Evolutionary conservation across 1,140 invertebrate genomes (phyloP), one percentile per base, ranked within the genome.

Genomic region (Drosophila athabasca): DNA sequence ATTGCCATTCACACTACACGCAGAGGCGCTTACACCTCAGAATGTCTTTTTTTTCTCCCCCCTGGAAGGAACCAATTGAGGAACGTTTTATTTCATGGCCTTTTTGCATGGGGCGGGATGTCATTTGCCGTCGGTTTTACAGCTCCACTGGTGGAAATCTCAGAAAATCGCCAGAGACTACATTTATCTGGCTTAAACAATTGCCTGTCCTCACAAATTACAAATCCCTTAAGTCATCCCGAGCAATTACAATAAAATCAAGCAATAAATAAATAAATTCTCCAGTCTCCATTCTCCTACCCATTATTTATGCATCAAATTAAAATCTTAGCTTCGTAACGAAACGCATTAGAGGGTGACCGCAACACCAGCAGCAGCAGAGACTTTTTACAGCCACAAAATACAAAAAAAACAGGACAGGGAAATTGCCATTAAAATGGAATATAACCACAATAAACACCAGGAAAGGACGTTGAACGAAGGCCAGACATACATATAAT

Each of bases 241-340:
- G 3, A 35, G 31, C 31, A 35, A 39, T 39, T 44, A 58, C 49
- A 66, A 52, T 48, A 62, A 66, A 62, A 61, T 50, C 45, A 58
- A 48, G 66, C 66, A 57, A 74, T 77, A 77, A 77, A 77, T 77
- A 77, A 77, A 77, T 77, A 69, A 69, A 61, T 69, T 51, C 55
- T 48, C 45, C 35, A 75, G 51, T 62, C 3, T 4, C 1, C 17
- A 19, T 3, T 11, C 71, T 0, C 17, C 17, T 19, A 19, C 54
- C 46, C 66, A 74, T 65, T 75, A 78, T 78, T 78, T 78, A 78
- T 78, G 72, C 66, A 45, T 53, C 58, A 78, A 78, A 78, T 78
- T 78, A 78, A 71, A 78, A 78, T 78, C 76, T 71, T 59, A 66
- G 35, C 35, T 39, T 39, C 11, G 11, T 5, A 39, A 13, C 35